phyloP scores from a whole-genome alignment of 2,113 vertebrate species.

The Lynx canadensis region DNA sequence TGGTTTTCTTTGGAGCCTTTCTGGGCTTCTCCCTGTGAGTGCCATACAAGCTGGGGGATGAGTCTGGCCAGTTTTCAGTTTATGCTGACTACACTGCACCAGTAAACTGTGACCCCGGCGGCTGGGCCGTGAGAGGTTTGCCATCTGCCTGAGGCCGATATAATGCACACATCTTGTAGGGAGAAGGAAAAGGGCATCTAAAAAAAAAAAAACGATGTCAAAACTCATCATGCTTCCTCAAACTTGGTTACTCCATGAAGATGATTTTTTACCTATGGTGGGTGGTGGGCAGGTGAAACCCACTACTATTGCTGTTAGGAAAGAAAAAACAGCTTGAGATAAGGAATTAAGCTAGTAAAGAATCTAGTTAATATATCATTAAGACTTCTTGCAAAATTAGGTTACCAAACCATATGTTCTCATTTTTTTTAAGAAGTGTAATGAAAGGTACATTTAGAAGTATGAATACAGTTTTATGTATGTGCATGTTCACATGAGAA shows the following conservation, averaged over 20 bases:
- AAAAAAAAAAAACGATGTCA: not conserved
- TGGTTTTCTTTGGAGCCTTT: not conserved
- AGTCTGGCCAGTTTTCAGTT: not conserved
- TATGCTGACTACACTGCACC: not conserved
- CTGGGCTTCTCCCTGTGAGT: not conserved
- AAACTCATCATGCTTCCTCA: not conserved
- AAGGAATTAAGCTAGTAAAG: not conserved
- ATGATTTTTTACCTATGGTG: not conserved
- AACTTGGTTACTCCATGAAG: not conserved
- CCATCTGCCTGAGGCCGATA: not conserved
- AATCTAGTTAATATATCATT: not conserved
- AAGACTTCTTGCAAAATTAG: not conserved
- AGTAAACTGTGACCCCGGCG: accelerated
- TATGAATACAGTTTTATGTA: not conserved
- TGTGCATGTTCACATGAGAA: not conserved
- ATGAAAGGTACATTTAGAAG: not conserved
- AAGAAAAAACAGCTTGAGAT: not conserved
- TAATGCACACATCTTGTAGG: not conserved
- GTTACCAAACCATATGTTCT: not conserved
- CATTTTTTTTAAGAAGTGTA: not conserved
- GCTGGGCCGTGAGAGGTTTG: not conserved
- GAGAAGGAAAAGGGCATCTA: not conserved
- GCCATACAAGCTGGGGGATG: not conserved
- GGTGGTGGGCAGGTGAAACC: not conserved
- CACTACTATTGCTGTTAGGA: not conserved